Base-by-base conservation (phyloP, 2,888 invertebrate genomes). In the Timema podura region DNA sequence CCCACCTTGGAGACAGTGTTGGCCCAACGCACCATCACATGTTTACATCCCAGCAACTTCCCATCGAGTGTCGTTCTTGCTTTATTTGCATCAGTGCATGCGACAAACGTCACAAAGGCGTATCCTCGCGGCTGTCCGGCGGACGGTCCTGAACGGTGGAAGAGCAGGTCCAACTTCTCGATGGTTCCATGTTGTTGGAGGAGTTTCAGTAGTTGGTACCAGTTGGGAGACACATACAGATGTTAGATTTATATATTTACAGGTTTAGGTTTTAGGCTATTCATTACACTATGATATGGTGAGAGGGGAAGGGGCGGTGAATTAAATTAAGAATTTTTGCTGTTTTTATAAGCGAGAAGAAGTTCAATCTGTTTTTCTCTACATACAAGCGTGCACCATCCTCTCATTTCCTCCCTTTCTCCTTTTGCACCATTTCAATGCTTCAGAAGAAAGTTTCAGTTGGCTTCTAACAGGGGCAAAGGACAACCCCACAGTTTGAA, bases 171-270 rank as follows among this genome's bases (percentile, higher is more conserved):
- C 84, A 96, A 96, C 89, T 96, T 95, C 85, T 94, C 93, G 79
- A 96, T 92, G 80, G 88, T 86, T 81, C 96, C 96, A 87, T 92
- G 91, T 88, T 92, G 91, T 89, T 96, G 95, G 84, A 95, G 88
- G 85, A 96, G 89, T 93, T 96, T 96, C 84, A 97, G 86, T 86
- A 97, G 89, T 88, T 95, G 91, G 90, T 90, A 95, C 94, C 94
- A 86, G 90, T 92, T 89, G 87, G 85, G 78, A 84, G 82, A 80
- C 44, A 61, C 61, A 61, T 44, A 61, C 72, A 73, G 69, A 73
- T 68, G 78, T 81, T 80, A 80, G 80, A 79, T 80, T 77, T 77
- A 77, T 54, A 73, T 76, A 75, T 73, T 57, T 30, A 30, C 30
- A 30, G 30, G 30, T 30, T 30, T 30, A 30, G 30, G 30, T 30